phyloP scores from a whole-genome alignment of 2,888 invertebrate species.

The Philonicus albiceps region DNA sequence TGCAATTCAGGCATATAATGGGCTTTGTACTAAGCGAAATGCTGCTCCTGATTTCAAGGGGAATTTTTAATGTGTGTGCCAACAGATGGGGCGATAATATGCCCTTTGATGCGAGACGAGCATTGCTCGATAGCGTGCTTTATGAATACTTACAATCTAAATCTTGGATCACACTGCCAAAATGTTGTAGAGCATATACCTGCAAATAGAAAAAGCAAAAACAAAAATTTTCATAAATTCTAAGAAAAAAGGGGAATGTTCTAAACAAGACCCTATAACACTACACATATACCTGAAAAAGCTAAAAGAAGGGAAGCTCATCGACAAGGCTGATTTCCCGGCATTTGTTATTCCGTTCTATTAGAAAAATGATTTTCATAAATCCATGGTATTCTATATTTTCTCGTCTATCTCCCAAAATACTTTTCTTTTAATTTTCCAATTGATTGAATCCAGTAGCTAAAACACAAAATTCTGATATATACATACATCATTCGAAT shows the following conservation, averaged over 20 bases:
- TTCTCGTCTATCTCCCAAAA: not conserved
- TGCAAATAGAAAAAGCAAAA: not conserved
- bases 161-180: not conserved
- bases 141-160: not conserved
- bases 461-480: not conserved
- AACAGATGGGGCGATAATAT: not conserved
- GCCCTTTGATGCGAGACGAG: not conserved
- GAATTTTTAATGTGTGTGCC: not conserved
- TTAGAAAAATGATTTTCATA: not conserved
- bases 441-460: not conserved
- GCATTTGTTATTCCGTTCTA: not conserved
- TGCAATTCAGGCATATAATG: constrained; percentile 44
- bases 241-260: not conserved
- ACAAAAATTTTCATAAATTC: not conserved
- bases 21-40: constrained; percentile 30
- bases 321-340: not conserved
- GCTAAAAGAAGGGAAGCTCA: not conserved
- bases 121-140: not conserved
- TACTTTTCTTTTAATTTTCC: not conserved
- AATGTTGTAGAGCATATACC: not conserved
- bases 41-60: constrained; percentile 9
- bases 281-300: not conserved
- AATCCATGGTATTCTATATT: not conserved
- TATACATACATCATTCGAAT: not conserved
- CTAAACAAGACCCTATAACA: not conserved